A percentile compares a stretch with the other conserved stretches of the same genome.
Evolutionary conservation across 1,140 invertebrate genomes (phyloP).

Genomic region (Globodera rostochiensis): DNA sequence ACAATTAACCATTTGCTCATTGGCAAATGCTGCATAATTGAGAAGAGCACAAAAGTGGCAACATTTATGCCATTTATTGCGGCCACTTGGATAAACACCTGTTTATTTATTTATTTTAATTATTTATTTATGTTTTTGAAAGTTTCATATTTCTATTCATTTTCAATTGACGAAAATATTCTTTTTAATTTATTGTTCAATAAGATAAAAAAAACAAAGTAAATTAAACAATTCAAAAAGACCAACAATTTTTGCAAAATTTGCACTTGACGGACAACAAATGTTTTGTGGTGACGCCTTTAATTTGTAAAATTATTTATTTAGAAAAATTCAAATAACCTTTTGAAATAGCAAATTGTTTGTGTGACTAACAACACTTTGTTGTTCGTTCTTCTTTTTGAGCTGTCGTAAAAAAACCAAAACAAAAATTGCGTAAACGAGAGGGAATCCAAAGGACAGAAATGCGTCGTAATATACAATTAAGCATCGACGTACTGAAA

Average conservation of each 20-base stretch:
- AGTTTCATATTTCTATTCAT: too few relatives aligned
- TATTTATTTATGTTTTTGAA: too few relatives aligned
- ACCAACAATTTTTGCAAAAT: too few relatives aligned
- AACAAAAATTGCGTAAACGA: slow-evolving; percentile 15
- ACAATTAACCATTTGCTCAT: slow-evolving; percentile 16
- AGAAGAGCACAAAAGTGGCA: neutral
- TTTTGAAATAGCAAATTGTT: neutral
- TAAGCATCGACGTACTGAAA: slow-evolving; percentile 6
- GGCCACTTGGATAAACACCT: slow-evolving; percentile 26
- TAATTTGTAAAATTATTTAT: neutral
- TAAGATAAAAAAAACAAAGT: too few relatives aligned
- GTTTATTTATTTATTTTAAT: neutral
- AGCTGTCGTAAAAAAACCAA: slow-evolving; percentile 13
- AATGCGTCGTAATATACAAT: slow-evolving; percentile 19
- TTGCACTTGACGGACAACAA: neutral
- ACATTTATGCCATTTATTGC: slow-evolving; percentile 19
- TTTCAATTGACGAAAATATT: too few relatives aligned
- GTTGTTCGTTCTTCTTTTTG: neutral
- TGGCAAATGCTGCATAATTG: slow-evolving; percentile 20
- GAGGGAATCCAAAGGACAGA: slow-evolving; percentile 7
- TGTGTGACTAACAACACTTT: neutral
- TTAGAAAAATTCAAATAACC: neutral
- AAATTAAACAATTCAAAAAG: too few relatives aligned
- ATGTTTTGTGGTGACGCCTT: neutral
- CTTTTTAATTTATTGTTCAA: too few relatives aligned